A percentile compares a stretch with the other conserved stretches of the same genome.
Conservation (phyloP, 2,888 invertebrate species). For the Torymus aiolomorphi region DNA sequence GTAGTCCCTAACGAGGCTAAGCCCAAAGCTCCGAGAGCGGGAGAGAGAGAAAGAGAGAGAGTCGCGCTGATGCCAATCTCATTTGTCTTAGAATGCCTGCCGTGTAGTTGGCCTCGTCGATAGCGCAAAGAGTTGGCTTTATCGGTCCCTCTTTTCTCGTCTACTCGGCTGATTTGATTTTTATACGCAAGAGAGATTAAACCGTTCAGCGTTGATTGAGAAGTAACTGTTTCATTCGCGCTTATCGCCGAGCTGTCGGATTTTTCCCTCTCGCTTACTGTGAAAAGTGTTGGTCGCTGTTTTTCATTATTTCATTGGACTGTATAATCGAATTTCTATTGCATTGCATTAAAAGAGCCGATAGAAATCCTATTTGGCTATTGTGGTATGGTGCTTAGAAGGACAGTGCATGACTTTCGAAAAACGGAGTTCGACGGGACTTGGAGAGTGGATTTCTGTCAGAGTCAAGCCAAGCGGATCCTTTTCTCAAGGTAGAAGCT, state of each 20-base stretch:
- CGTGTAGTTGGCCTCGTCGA: conserved; percentile 14
- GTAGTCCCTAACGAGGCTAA: conserved; percentile 48
- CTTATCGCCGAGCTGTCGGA: background rate
- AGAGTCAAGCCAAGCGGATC: too few species aligned
- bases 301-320: too few species aligned
- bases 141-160: background rate
- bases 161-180: background rate
- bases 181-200: conserved; percentile 19
- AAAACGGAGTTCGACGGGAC: too few species aligned
- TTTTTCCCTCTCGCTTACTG: background rate
- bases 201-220: conserved; percentile 44
- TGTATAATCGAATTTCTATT: too few species aligned
- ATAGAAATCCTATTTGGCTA: too few species aligned
- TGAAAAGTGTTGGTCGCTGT: too few species aligned
- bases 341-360: too few species aligned
- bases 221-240: conserved; percentile 37
- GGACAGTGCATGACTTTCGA: too few species aligned
- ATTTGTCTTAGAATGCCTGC: conserved; percentile 42
- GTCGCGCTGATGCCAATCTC: conserved; percentile 45
- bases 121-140: conserved; percentile 29
- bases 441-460: too few species aligned
- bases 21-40: conserved; percentile 27
- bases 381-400: too few species aligned
- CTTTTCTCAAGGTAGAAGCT: too few species aligned
- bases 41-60: conserved; percentile 1